Evolutionary conservation across 1,140 invertebrate genomes (phyloP).

Genomic region (Dendroctonus ponderosae): DNA sequence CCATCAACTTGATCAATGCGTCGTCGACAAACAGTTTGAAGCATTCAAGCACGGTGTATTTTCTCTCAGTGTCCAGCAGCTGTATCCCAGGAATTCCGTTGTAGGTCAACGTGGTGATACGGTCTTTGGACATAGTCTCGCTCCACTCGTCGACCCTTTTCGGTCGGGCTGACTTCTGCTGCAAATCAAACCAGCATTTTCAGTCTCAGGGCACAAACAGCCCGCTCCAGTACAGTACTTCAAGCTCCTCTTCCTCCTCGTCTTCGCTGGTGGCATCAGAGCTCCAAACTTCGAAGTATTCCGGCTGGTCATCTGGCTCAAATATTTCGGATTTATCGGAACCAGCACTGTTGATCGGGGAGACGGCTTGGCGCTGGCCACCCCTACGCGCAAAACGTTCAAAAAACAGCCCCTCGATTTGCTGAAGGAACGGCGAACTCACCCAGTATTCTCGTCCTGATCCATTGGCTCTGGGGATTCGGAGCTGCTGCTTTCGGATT

Average conservation of each 20-base stretch:
- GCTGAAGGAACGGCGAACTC: background rate
- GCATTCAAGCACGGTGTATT: constrained; percentile 13
- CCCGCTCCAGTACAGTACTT: background rate
- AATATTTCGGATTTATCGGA: constrained; percentile 14
- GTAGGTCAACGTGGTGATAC: constrained; percentile 8
- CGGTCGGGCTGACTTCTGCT: background rate
- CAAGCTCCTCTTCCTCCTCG: constrained; percentile 1
- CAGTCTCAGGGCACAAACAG: background rate
- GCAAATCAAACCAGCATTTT: background rate
- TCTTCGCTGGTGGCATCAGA: constrained; percentile 21
- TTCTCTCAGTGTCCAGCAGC: constrained; percentile 1
- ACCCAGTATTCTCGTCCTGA: constrained; percentile 1
- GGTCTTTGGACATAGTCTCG: constrained; percentile 3
- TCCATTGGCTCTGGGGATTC: constrained; percentile 12
- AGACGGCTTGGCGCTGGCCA: background rate
- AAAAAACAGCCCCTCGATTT: background rate
- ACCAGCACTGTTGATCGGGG: background rate
- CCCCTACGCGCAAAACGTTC: background rate
- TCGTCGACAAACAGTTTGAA: constrained; percentile 24
- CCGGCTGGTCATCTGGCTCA: constrained; percentile 12
- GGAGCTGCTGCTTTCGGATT: background rate
- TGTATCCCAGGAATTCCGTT: constrained; percentile 6
- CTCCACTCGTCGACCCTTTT: constrained; percentile 5
- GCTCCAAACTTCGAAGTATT: constrained; percentile 14
- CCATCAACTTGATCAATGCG: constrained; percentile 21